Base-by-base conservation (phyloP, 2,888 invertebrate species). In the Drosophila macrospina region DNA sequence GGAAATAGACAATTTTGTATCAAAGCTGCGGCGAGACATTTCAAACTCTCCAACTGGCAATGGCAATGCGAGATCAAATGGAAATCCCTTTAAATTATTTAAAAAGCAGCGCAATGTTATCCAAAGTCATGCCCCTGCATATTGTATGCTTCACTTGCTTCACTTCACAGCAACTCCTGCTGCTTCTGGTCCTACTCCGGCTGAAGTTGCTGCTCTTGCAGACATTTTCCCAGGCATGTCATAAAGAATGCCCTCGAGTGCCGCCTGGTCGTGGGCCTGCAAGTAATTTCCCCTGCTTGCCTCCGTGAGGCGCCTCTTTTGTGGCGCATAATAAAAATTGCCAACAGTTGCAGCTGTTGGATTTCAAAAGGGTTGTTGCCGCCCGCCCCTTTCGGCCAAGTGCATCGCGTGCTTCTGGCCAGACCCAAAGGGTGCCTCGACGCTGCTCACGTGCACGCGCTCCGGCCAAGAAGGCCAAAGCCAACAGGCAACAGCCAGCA, bases 221-320 rank as follows among this genome's bases (percentile, higher is more conserved):
- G 69, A 84, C 77, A 72, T 67, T 86, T 73, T 77, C 64, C 73
- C 70, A 77, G 73, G 78, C 84, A 69, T 81, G 85, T 78, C 86
- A 81, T 79, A 84, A 86, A 81, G 79, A 81, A 81, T 86, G 86
- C 81, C 86, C 83, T 78, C 86, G 81, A 83, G 85, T 84, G 86
- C 72, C 78, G 77, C 44, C 30, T 70, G 74, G 78, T 71, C 81
- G 81, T 83, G 84, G 79, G 83, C 77, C 79, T 77, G 83, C 81
- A 81, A 86, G 86, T 86, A 70, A 84, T 81, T 84, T 83, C 51
- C 15, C 8, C 15, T 10, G n/a, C 16, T 11, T 5, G 16, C 34
- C 42, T 48, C 42, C 7, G 3, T 5, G 45, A 15, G 36, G 32
- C 16, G 11, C 3, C 39, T 36, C 15, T 15, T 34, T 41, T 57